Evolutionary conservation across 2,888 invertebrate genomes (phyloP).

Genomic region (Anthoptus insignis): DNA sequence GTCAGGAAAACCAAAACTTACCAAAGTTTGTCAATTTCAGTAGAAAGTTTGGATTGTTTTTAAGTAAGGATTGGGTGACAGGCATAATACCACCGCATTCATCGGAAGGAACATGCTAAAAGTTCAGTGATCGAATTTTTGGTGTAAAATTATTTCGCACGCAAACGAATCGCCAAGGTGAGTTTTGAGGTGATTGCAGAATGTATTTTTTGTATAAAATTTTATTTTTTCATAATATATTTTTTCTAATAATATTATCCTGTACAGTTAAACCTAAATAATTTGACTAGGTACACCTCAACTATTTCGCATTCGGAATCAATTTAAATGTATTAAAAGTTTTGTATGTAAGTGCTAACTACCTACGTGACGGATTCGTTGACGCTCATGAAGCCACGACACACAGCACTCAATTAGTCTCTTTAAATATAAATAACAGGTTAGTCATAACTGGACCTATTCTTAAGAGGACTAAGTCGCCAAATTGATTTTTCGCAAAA

Average conservation of each 20-base stretch:
- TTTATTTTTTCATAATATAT: background rate
- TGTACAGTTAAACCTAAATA: conserved; percentile 22
- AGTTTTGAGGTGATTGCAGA: background rate
- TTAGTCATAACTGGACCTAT: no score
- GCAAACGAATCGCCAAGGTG: background rate
- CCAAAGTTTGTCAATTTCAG: no score
- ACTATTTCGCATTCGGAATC: conserved; percentile 4
- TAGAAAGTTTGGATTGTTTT: no score
- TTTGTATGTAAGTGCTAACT: conserved; percentile 7
- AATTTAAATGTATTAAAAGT: conserved; percentile 6
- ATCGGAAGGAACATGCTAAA: no score
- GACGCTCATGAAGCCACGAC: background rate
- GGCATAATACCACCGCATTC: no score
- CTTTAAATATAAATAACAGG: background rate
- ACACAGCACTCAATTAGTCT: conserved; percentile 14
- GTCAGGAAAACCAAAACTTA: no score
- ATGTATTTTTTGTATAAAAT: conserved; percentile 2
- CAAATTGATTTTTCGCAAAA: no score
- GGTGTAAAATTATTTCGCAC: no score
- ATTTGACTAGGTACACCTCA: conserved; percentile 30
- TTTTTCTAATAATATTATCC: background rate
- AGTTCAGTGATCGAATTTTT: no score
- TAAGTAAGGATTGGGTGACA: no score
- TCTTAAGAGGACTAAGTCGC: no score
- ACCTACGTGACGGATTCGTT: conserved; percentile 19